Base-by-base conservation (phyloP, 2,888 invertebrate species). In the Tachystola acroxantha region DNA sequence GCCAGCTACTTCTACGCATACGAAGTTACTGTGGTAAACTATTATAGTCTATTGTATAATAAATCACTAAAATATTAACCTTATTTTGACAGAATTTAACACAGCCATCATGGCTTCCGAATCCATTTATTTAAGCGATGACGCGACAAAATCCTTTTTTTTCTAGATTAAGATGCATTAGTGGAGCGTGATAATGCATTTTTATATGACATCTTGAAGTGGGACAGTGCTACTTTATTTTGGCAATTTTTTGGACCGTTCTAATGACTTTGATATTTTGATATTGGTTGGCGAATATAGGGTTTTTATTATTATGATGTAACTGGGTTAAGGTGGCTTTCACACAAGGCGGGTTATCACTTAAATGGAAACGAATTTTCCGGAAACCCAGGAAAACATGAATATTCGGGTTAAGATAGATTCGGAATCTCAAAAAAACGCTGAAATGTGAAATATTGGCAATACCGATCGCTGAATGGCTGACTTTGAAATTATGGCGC, bases 81-180 rank as follows among this genome's bases (percentile, higher is more conserved):
- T 33, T 51, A 44, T 50, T 52, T 50, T 48, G 52, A 52, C 50
- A 48, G 42, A 39, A 25, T 34, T 34, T 34, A 29, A 40, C 20
- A 32, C 20, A 30, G 27, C 30, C 28, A 25, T 34, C 29, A 33
- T 6, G 16, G 34, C 39, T 39, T 39, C 42, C 36, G 37, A 28
- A 22, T 36, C 42, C 50, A 44, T 48, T 46, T 47, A 33, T 37
- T 40, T 36, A 37, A 47, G 44, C 39, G 57, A 64, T 64, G 64
- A 62, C 53, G 25, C 26, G 60, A 50, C 61, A 50, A 33, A 50
- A 35, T 24, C 19, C 14, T 37, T 55, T 53, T 51, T 54, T 57
- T 36, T 36, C 22, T 30, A 32, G 30, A 54, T 48, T 37, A 34
- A 46, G 46, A 53, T 50, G 49, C 59, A 57, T 60, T 60, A 53